Conservation (phyloP, 2,888 invertebrate species). For the Sisyra nigra region DNA sequence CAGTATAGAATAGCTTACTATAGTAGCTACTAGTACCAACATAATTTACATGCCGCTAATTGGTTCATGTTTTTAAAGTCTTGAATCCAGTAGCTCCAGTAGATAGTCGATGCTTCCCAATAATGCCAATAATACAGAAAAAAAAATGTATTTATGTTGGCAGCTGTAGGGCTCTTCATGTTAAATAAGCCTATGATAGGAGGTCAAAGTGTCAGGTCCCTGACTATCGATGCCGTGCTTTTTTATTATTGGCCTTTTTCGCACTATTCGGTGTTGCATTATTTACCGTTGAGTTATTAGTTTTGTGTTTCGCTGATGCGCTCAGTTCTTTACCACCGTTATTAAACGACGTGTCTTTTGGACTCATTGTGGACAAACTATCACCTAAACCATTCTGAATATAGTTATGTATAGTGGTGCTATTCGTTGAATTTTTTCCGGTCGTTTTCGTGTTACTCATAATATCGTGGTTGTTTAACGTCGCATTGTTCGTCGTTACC, state of each 20-base stretch:
- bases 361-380: constrained; percentile 18
- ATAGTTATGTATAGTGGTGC: constrained; percentile 10
- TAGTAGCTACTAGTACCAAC: too few species aligned
- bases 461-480: constrained; percentile 24
- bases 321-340: constrained; percentile 39
- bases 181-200: too few species aligned
- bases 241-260: constrained; percentile 67
- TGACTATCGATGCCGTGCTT: constrained; percentile 71
- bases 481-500: background rate
- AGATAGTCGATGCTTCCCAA: too few species aligned
- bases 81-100: too few species aligned
- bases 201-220: too few species aligned
- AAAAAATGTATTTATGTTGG: too few species aligned
- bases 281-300: constrained; percentile 17
- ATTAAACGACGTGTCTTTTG: constrained; percentile 11
- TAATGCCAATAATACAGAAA: too few species aligned
- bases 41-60: too few species aligned
- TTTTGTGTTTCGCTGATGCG: constrained; percentile 50
- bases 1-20: too few species aligned
- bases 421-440: constrained; percentile 26
- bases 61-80: too few species aligned
- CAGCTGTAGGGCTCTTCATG: too few species aligned
- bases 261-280: constrained; percentile 31
- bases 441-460: constrained; percentile 21
- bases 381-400: constrained; percentile 23